Evolutionary conservation across 2,888 invertebrate genomes (phyloP).

Genomic region (Cotesia congregata): DNA sequence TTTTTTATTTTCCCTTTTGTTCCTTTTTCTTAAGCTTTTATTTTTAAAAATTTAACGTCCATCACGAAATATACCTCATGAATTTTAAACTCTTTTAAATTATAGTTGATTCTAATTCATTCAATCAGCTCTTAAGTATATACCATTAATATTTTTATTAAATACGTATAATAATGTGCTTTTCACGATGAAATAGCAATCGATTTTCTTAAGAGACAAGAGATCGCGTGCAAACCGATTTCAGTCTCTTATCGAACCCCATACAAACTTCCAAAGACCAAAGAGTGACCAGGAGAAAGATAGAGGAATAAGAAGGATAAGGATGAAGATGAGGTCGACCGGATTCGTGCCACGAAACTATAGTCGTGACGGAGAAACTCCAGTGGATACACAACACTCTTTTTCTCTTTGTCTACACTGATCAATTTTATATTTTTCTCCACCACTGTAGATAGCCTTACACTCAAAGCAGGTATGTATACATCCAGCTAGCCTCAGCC

Average conservation of each 20-base stretch:
- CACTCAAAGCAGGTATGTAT: neutral
- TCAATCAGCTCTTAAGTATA: neutral
- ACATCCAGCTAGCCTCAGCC: slow-evolving; percentile 33
- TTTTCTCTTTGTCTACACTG: slow-evolving; percentile 23
- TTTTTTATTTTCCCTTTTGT: neutral
- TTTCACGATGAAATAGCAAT: neutral
- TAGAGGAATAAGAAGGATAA: slow-evolving; percentile 5
- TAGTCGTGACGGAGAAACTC: slow-evolving; percentile 33
- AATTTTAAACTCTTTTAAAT: neutral
- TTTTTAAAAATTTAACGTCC: neutral
- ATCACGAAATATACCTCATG: neutral
- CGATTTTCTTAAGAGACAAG: slow-evolving; percentile 14
- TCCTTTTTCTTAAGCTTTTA: neutral
- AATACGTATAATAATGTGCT: neutral
- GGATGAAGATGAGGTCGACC: slow-evolving; percentile 31
- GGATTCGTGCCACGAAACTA: slow-evolving; percentile 36
- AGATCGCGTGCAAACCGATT: slow-evolving; percentile 41
- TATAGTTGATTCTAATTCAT: neutral
- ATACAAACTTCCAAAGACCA: neutral
- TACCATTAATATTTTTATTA: neutral
- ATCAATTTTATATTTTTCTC: slow-evolving; percentile 39
- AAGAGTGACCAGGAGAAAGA: slow-evolving; percentile 16
- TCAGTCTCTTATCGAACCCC: slow-evolving; percentile 35
- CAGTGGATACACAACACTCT: slow-evolving; percentile 20
- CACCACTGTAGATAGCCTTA: slow-evolving; percentile 14